Conservation (phyloP, 2,113 vertebrate species). For the Gymnobelideus leadbeateri region DNA sequence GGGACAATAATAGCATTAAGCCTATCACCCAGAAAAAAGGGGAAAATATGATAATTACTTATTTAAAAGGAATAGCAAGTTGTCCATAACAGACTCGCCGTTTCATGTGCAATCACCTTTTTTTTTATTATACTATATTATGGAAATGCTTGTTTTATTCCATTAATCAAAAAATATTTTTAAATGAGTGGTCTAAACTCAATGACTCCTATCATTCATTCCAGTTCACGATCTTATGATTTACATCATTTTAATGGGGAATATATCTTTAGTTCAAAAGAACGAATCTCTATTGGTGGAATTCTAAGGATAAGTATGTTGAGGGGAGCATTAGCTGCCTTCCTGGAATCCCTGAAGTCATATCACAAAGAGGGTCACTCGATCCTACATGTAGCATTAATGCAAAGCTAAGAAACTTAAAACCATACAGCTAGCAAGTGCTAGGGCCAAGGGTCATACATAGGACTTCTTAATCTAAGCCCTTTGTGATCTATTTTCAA, state of each 20-base stretch:
- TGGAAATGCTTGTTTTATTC: too few species aligned
- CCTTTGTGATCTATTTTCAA: not conserved
- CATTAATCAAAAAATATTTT: too few species aligned
- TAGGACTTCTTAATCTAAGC: not conserved
- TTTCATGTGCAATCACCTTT: too few species aligned
- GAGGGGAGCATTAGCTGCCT: not conserved
- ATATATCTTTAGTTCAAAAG: not conserved
- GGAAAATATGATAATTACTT: not conserved
- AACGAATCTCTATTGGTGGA: too few species aligned
- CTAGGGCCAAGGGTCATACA: not conserved
- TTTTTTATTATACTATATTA: too few species aligned
- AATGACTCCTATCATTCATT: not conserved
- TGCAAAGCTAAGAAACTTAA: not conserved
- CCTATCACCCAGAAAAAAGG: not conserved
- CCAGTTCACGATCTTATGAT: not conserved
- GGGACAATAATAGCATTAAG: not conserved
- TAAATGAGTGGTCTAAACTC: too few species aligned
- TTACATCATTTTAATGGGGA: not conserved
- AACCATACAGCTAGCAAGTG: not conserved
- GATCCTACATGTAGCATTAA: not conserved
- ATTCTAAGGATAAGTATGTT: not conserved
- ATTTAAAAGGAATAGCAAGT: too few species aligned
- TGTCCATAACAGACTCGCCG: too few species aligned
- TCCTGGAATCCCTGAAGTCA: not conserved
- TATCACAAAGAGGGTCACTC: not conserved